Percentiles rank a stretch among this genome's conserved stretches.
These are phyloP conservation scores for Ceratosolen solmsi DNA, from an alignment of 1,140 invertebrate species.

Conservation along the genomic window DNA sequence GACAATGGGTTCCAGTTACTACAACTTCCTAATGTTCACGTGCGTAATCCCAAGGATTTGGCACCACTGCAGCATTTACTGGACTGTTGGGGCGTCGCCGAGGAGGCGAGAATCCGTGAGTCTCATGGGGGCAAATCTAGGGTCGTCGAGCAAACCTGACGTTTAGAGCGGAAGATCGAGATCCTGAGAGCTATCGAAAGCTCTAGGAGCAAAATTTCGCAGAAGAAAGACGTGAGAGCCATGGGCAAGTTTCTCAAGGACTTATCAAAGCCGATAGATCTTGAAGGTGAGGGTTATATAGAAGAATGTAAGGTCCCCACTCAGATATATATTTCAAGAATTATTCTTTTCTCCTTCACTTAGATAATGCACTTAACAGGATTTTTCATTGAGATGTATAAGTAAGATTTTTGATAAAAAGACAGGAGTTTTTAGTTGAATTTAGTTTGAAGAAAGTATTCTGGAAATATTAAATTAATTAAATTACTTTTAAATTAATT, in stretches of 20 bases:
- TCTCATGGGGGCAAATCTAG: neutral
- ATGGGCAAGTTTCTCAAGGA: conserved; percentile 77
- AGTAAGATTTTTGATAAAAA: too few relatives aligned
- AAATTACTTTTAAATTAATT: too few relatives aligned
- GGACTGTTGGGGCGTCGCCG: conserved; percentile 74
- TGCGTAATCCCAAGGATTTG: conserved; percentile 73
- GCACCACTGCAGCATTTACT: conserved; percentile 78
- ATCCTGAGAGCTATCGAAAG: conserved; percentile 78
- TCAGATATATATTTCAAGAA: neutral
- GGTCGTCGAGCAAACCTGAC: conserved; percentile 75
- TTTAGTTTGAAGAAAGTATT: too few relatives aligned
- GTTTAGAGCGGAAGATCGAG: conserved; percentile 80
- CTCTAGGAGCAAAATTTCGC: conserved; percentile 74
- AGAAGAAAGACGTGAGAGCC: conserved; percentile 73
- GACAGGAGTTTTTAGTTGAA: too few relatives aligned
- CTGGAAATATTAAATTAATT: too few relatives aligned
- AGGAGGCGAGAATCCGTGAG: conserved; percentile 33
- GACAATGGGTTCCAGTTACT: neutral
- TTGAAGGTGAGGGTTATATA: conserved; percentile 70
- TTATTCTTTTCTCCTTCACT: neutral
- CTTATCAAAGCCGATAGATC: conserved; percentile 77
- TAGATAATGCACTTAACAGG: neutral
- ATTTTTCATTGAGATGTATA: too few relatives aligned
- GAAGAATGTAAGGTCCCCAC: neutral
- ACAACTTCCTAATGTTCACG: neutral